Conservation (phyloP, 2,797 vertebrate species). For the Lutjanus campechanus region DNA sequence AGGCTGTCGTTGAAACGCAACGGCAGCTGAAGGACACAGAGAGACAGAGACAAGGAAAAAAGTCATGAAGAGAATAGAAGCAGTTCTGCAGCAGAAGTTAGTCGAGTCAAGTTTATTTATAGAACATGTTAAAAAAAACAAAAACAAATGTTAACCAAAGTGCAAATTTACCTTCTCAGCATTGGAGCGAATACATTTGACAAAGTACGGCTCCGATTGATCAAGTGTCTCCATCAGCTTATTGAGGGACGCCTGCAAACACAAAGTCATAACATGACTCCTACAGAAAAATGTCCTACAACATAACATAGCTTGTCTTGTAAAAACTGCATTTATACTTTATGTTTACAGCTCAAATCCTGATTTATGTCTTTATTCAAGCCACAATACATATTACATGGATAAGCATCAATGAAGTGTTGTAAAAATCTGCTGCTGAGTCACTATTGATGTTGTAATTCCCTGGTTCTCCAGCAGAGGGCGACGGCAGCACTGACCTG, state of each 20-base stretch:
- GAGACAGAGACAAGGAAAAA: not conserved
- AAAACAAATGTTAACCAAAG: too few relatives aligned
- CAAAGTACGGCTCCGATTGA: slow-evolving; percentile 97
- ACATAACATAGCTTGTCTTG: not conserved
- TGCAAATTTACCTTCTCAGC: slow-evolving; percentile 91
- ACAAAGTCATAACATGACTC: slow-evolving; percentile 11
- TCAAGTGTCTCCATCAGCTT: slow-evolving; percentile 98
- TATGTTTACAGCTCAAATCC: not conserved
- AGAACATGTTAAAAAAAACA: too few relatives aligned
- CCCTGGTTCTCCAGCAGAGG: slow-evolving; percentile 41
- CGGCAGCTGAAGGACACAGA: slow-evolving; percentile 86
- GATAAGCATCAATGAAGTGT: accelerated
- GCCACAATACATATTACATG: not conserved
- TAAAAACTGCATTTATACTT: not conserved
- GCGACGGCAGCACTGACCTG: slow-evolving; percentile 85
- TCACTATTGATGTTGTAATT: slow-evolving; percentile 40
- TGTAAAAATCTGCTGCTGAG: slow-evolving; percentile 15
- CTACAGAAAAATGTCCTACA: not conserved
- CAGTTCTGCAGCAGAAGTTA: not conserved
- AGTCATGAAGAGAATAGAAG: not conserved
- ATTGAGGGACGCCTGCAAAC: slow-evolving; percentile 91
- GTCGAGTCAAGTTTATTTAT: too few relatives aligned
- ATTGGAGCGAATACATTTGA: slow-evolving; percentile 97
- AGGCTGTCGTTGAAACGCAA: slow-evolving; percentile 92
- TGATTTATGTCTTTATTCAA: not conserved